A percentile compares a stretch with the other conserved stretches of the same genome.
phyloP scores from a whole-genome alignment of 2,797 vertebrate species.

The Hephaestus fuliginosus region DNA sequence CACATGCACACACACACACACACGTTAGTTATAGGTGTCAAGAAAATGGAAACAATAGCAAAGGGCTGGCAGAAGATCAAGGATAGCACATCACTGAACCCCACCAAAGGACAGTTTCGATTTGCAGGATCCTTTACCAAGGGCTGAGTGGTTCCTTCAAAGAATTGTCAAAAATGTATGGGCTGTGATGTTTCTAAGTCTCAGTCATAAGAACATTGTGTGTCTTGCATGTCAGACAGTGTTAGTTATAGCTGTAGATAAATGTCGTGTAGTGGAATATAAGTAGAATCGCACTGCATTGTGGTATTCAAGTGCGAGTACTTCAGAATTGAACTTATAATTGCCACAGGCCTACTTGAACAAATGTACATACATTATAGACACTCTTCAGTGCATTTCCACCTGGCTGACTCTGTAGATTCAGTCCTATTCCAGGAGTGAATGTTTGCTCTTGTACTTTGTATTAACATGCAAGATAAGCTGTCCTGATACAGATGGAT shows the following conservation, averaged over 20 bases:
- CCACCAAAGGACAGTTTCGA: too few species aligned
- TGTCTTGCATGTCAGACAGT: background rate
- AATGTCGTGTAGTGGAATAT: background rate
- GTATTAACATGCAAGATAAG: constrained; percentile 28
- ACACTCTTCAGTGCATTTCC: background rate
- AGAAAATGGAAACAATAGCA: too few species aligned
- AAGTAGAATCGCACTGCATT: background rate
- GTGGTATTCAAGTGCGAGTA: background rate
- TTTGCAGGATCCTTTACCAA: too few species aligned
- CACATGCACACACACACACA: too few species aligned
- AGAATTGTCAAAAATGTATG: too few species aligned
- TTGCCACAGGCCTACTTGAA: background rate
- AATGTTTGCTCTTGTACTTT: constrained; percentile 27
- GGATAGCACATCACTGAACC: too few species aligned
- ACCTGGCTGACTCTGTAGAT: background rate
- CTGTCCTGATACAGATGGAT: constrained; percentile 5
- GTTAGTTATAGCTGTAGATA: background rate
- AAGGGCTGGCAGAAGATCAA: too few species aligned
- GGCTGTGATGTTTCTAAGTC: too few species aligned
- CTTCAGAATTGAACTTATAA: constrained; percentile 2
- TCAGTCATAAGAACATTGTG: background rate
- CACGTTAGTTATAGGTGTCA: too few species aligned
- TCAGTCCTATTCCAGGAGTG: background rate
- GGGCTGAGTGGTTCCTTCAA: too few species aligned
- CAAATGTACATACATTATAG: background rate